A percentile compares a stretch with the other conserved stretches of the same genome.
These are phyloP conservation scores for Tachina fera DNA, from an alignment of 2,888 invertebrate genomes.

Conservation along the genomic window DNA sequence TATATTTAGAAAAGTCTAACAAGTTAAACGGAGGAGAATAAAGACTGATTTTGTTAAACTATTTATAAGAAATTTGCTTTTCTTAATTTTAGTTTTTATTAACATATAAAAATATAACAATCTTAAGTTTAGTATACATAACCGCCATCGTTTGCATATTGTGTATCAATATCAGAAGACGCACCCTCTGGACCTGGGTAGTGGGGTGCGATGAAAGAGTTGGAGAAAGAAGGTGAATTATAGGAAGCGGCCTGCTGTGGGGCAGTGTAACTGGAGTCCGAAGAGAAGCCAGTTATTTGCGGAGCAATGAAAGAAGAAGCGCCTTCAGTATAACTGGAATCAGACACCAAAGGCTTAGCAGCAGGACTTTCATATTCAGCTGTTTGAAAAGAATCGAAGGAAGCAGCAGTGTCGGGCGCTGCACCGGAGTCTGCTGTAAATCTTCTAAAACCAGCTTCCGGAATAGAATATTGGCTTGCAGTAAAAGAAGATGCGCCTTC, in stretches of 20 bases:
- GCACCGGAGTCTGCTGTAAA: conserved; percentile 36
- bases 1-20: conserved; percentile 74
- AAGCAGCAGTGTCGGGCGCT: conserved; percentile 29
- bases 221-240: conserved; percentile 57
- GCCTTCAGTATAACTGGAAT: conserved; percentile 22
- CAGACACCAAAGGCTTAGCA: conserved; percentile 37
- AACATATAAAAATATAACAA: conserved; percentile 10
- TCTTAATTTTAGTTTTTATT: conserved; percentile 14
- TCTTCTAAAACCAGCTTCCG: not conserved
- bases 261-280: conserved; percentile 60
- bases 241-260: conserved; percentile 60
- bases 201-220: conserved; percentile 19
- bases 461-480: conserved; percentile 1
- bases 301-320: conserved; percentile 35
- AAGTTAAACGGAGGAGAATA: not conserved
- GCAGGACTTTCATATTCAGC: conserved; percentile 30
- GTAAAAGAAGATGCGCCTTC: conserved; percentile 26
- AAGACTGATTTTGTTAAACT: conserved; percentile 20
- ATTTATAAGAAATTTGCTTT: conserved; percentile 31
- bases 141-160: conserved; percentile 80
- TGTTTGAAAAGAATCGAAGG: conserved; percentile 7
- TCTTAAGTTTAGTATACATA: conserved; percentile 76
- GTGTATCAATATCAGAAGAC: conserved; percentile 74
- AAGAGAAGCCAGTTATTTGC: not conserved
- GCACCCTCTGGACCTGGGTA: conserved; percentile 17